These are phyloP conservation scores for Ictalurus furcatus DNA, from an alignment of 2,113 vertebrate species.

Conservation along the genomic window DNA sequence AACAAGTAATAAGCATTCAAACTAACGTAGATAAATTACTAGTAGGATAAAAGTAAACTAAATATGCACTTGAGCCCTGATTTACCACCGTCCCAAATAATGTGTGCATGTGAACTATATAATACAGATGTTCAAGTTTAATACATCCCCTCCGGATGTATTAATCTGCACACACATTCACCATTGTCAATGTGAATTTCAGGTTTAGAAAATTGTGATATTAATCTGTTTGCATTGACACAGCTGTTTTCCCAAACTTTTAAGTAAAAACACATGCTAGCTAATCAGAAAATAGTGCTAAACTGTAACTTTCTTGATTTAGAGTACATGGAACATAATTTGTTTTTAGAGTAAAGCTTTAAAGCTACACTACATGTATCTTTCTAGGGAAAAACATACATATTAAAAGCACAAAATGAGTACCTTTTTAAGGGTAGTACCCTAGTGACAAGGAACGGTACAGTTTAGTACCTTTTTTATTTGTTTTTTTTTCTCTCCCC, in stretches of 20 bases:
- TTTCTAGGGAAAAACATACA: neutral
- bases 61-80: neutral
- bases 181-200: neutral
- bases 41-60: neutral
- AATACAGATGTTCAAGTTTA: neutral
- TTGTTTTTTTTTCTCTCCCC: too few species aligned
- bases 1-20: too few species aligned
- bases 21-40: too few species aligned
- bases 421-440: neutral
- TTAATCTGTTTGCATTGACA: neutral
- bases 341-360: neutral
- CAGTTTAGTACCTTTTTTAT: neutral
- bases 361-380: neutral
- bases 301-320: neutral
- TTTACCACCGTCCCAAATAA: neutral
- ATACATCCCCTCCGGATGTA: neutral
- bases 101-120: neutral
- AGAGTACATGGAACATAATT: neutral
- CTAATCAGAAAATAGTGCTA: neutral
- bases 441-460: neutral
- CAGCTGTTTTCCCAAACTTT: neutral
- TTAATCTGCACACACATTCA: neutral
- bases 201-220: too few species aligned
- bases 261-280: neutral
- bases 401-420: neutral